phyloP scores from a whole-genome alignment of 2,797 vertebrate genomes.

The Sciaenops ocellatus region DNA sequence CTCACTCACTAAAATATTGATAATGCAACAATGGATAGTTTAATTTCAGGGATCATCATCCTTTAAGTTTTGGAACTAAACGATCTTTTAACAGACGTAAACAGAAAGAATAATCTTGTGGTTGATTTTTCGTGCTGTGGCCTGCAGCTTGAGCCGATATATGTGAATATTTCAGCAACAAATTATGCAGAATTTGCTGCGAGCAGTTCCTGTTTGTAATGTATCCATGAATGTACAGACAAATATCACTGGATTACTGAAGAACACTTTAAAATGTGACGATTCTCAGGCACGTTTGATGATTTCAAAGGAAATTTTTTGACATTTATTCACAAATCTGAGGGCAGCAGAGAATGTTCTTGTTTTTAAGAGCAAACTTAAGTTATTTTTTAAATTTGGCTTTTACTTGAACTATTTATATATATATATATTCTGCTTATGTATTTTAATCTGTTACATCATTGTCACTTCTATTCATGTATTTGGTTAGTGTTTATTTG shows the following conservation, averaged over 20 bases:
- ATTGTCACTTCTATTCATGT: no score
- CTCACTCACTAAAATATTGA: neutral
- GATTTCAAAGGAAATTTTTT: neutral
- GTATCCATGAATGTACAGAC: neutral
- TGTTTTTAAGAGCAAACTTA: no score
- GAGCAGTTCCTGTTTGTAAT: neutral
- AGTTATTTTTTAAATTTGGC: no score
- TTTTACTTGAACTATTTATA: no score
- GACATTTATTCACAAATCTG: accelerated
- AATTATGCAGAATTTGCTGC: neutral
- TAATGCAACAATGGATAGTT: neutral
- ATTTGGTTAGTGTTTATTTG: no score
- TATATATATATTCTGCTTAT: no score
- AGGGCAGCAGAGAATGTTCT: no score
- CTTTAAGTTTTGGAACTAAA: neutral
- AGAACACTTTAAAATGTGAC: neutral
- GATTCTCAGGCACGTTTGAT: neutral
- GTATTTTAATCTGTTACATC: no score
- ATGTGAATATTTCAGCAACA: neutral
- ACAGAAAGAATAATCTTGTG: neutral
- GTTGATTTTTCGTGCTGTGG: neutral
- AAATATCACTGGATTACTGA: neutral
- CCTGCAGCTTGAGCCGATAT: neutral
- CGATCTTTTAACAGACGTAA: neutral
- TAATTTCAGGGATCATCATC: neutral